Evolutionary conservation across 2,797 vertebrate species (phyloP).

Genomic region (Ctenopoma kingsleyae): DNA sequence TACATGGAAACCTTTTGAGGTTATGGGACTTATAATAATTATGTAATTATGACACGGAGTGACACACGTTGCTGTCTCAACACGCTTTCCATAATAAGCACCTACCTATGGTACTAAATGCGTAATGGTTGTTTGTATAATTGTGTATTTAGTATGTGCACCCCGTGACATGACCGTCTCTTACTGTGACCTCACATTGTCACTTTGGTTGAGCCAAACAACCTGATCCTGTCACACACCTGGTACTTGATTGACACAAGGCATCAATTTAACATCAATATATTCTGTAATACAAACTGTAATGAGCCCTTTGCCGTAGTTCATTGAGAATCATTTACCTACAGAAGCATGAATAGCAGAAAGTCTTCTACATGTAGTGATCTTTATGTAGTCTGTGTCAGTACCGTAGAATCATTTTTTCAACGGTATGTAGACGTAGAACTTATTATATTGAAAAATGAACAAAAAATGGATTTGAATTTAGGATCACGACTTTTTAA

Average conservation of each 20-base stretch:
- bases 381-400: background rate
- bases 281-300: background rate
- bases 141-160: background rate
- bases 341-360: background rate
- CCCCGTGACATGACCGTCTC: background rate
- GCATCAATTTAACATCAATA: background rate
- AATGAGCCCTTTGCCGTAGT: constrained; percentile 8
- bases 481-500: constrained; percentile 3
- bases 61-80: constrained; percentile 12
- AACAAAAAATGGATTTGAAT: constrained; percentile 4
- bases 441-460: too few species aligned
- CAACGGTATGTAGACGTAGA: too few species aligned
- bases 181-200: constrained; percentile 24
- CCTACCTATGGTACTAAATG: constrained; percentile 22
- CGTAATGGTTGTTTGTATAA: background rate
- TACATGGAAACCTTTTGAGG: background rate
- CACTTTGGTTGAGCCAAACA: background rate
- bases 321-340: background rate
- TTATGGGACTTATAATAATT: background rate
- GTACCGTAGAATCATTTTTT: background rate
- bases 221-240: constrained; percentile 22
- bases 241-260: constrained; percentile 7
- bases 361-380: too few species aligned
- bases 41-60: background rate
- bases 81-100: constrained; percentile 21